Percentiles rank a stretch among this genome's conserved stretches.
These are phyloP conservation scores for Sula dactylatra DNA, from an alignment of 2,113 vertebrate genomes.

Conservation along the genomic window DNA sequence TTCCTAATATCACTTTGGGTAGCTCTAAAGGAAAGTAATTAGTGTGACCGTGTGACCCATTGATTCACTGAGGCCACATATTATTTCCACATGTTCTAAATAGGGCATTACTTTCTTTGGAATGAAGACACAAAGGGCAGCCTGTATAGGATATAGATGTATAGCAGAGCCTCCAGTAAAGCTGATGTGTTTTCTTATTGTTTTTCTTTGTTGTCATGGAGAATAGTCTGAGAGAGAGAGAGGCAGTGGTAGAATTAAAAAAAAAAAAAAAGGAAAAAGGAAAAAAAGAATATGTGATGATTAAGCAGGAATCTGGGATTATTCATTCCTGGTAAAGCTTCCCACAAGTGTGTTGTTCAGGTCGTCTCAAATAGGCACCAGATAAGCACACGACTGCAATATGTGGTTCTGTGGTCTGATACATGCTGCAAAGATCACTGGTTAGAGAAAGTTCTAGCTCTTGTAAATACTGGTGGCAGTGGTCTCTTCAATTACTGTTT, in stretches of 20 bases:
- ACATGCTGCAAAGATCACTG: neutral
- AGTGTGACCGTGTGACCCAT: neutral
- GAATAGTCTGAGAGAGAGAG: neutral
- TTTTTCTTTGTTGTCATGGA: conserved; percentile 61
- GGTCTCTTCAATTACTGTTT: neutral
- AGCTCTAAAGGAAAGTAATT: neutral
- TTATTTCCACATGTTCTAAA: neutral
- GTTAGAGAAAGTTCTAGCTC: neutral
- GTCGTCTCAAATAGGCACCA: neutral
- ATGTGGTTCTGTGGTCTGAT: neutral
- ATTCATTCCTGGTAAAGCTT: neutral
- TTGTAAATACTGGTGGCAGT: neutral
- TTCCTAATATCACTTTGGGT: neutral
- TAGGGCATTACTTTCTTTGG: neutral
- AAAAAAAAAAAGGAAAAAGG: neutral
- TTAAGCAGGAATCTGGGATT: neutral
- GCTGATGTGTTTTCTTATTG: neutral
- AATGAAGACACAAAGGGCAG: neutral
- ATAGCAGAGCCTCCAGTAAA: neutral
- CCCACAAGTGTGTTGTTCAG: neutral
- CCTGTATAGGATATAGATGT: neutral
- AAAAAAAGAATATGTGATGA: neutral
- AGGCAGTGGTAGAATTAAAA: neutral
- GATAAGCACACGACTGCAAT: fast-evolving
- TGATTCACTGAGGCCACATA: neutral